Evolutionary conservation across 2,797 vertebrate species (phyloP), one percentile per base, ranked within the genome.

Genomic region (Hemibagrus guttatus): DNA sequence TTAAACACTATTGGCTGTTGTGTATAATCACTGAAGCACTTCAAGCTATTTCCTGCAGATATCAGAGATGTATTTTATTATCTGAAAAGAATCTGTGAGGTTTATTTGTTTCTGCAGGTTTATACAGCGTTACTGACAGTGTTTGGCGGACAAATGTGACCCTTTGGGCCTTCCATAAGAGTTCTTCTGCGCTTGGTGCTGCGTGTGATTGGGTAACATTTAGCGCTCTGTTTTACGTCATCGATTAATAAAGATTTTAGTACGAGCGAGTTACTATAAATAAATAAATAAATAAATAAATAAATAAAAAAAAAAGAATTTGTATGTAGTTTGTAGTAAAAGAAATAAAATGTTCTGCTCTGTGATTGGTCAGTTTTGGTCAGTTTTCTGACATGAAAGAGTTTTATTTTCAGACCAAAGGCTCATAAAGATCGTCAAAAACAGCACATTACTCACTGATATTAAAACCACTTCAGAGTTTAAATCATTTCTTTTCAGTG

Each of bases 141-240:
- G 23, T 63, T 3, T n/a, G 26, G 12, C 23, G 31, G 11, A 3
- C 19, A 7, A 23, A 80, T 42, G 12, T 39, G 76, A 61, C 11
- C 56, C 76, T 61, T 80, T 80, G 12, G 39, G 76, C 76, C 0
- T 80, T 26, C 11, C 31, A 39, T 13, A 59, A 39, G 6, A 9
- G 0, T 49, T 46, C 71, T 13, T 12, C 49, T 21, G 17, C 28
- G 19, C 28, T 3, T 23, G 4, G 1, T 14, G 31, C 11, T n/a
- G 49, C 72, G 16, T 79, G 17, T 79, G 76, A 79, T 79, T 79
- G 76, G 76, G 59, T 39, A 39, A 28, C 8, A 5, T 58, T 56
- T 58, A 58, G 52, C 28, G 52, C 16, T n/a, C 16, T 76, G 46
- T 17, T 58, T 2, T 56, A 78, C 75, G 8, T 78, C 52, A 58